Base-by-base conservation (phyloP, 2,113 vertebrate genomes). In the Muscicapa adusta region DNA sequence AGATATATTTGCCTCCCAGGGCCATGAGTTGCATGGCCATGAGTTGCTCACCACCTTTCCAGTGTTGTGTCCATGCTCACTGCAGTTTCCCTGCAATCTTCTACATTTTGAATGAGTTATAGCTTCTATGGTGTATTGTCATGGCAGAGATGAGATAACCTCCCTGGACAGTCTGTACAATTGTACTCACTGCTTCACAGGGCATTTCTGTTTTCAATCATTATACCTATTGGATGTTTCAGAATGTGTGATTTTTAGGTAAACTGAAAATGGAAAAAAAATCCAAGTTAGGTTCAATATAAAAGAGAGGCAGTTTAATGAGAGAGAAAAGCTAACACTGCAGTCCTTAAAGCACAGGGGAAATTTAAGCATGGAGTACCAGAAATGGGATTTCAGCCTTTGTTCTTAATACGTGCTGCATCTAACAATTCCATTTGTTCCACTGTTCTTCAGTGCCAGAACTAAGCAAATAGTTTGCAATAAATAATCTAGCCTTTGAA, bases 381-480 rank as follows among this genome's bases (percentile, higher is more conserved):
- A 60, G 63, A 45, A 79, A 85, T 79, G 28, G 33, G 67, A 79
- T 95, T 97, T 89, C 60, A 94, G 87, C 34, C 75, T 93, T 94
- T 93, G 87, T 88, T 95, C 87, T 62, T 95, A 91, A 85, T 94
- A 85, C 1, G 0, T 93, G 82, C 94, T 96, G 85, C 81, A 79
- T 94, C 91, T 94, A 83, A 96, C 91, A 91, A 85, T 95, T 90
- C 71, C 75, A 96, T 96, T 97, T 94, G 91, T 93, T 96, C 93
- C 43, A 1, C 86, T 92, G 94, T 81, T 93, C 86, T 95, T 75
- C 89, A 72, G 95, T 85, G 86, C 31, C 70, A 65, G 73, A 65
- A 50, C 91, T 93, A 96, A 96, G 73, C 54, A 95, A 96, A 96
- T 91, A 95, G 70, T 79, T 88, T 7, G 3, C 67, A 93, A 91